phyloP scores from a whole-genome alignment of 2,888 invertebrate genomes.

The Oligia latruncula region DNA sequence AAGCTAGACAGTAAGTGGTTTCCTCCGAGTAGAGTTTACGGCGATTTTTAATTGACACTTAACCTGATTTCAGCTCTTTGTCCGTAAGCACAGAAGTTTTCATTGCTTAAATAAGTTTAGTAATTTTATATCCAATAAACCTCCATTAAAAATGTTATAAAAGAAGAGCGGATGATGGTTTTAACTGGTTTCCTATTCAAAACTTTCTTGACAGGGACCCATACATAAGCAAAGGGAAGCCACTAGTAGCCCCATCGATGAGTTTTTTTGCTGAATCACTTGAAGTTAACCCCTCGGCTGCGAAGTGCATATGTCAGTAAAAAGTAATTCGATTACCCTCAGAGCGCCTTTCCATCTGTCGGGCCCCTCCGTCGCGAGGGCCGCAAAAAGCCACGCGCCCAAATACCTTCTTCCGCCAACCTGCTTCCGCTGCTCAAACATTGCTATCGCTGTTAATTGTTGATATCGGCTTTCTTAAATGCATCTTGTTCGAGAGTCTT shows the following conservation, averaged over 20 bases:
- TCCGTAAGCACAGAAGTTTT: constrained; percentile 23
- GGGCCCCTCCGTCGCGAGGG: constrained; percentile 72
- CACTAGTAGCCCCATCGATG: constrained; percentile 51
- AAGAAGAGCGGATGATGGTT: constrained; percentile 7
- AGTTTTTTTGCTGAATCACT: constrained; percentile 68
- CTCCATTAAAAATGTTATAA: constrained; percentile 2
- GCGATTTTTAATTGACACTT: constrained; percentile 65
- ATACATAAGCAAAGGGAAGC: constrained; percentile 53
- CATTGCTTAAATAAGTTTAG: constrained; percentile 17
- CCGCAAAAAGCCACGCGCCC: constrained; percentile 83
- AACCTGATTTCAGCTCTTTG: constrained; percentile 61
- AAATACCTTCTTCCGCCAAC: constrained; percentile 81
- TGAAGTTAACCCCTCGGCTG: constrained; percentile 68
- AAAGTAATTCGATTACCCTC: constrained; percentile 77
- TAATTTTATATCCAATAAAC: constrained; percentile 8
- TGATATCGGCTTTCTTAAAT: constrained; percentile 64
- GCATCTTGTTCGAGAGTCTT: constrained; percentile 57
- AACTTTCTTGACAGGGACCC: constrained; percentile 30
- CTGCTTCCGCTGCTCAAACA: constrained; percentile 81
- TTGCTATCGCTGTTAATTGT: constrained; percentile 64
- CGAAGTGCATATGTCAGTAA: constrained; percentile 67
- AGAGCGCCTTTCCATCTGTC: constrained; percentile 78
- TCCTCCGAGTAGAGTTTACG: constrained; percentile 60
- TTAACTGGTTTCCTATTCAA: constrained; percentile 25
- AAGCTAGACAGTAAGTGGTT: constrained; percentile 69